Base-by-base conservation (phyloP, 1,140 invertebrate genomes). In the Drosophila bifasciata region DNA sequence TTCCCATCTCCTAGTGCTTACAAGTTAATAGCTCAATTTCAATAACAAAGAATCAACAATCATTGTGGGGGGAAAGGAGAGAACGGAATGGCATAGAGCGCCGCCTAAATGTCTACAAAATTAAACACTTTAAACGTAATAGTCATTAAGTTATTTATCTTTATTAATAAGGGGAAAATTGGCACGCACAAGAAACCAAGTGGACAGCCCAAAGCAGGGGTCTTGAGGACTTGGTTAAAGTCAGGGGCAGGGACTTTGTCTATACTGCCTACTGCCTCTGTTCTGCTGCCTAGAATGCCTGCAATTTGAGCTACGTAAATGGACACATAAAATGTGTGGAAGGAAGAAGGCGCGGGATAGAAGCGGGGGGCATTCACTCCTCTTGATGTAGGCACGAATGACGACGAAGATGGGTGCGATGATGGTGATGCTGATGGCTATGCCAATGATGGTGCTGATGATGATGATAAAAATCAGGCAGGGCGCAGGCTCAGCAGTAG, bases 141-240 rank as follows among this genome's bases (percentile, higher is more conserved):
- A 88, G 83, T 83, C 83, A 88, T 88, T 88, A 88, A 88, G 83
- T 88, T 88, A 88, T 88, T 88, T 88, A 88, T 88, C 84, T 88
- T 88, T 88, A 88, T 88, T 88, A 88, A 88, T 88, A 88, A 88
- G 78, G 67, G 86, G 84, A 75, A 88, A 88, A 88, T 88, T 88
- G 83, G 83, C 83, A 83, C 84, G 83, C 84, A 88, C 83, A 84
- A 79, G 80, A 81, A 81, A 67, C 77, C 46, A 52, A 56, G 55
- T 48, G 56, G 62, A 83, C 50, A 61, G 45, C 19, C 19, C 19
- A n/a, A 21, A 23, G 7, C 15, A 45, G 44, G 8, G 28, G 62
- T 39, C 62, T 58, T 28, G 41, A 43, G 41, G 45, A 61, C n/a
- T n/a, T 41, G 45, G n/a, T 15, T 7, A 5, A 25, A 5, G 23